Evolutionary conservation across 2,113 vertebrate species (phyloP).

Genomic region (Xiphophorus hellerii): DNA sequence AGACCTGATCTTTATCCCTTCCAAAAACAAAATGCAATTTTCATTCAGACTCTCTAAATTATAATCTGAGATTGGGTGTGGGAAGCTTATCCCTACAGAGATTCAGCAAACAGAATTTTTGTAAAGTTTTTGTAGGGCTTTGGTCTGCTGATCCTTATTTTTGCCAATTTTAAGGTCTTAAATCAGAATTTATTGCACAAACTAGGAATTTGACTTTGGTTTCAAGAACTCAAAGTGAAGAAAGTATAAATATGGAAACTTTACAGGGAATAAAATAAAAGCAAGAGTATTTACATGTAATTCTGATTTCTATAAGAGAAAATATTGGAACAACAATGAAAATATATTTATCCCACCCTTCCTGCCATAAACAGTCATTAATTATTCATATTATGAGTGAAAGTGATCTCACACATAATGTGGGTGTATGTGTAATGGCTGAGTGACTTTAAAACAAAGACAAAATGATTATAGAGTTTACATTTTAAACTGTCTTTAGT

Average conservation of each 20-base stretch:
- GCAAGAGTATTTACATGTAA: too few species aligned
- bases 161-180: not conserved
- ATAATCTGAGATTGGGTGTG: not conserved
- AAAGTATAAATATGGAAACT: too few species aligned
- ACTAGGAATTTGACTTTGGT: too few species aligned
- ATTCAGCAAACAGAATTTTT: not conserved
- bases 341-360: not conserved
- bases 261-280: too few species aligned
- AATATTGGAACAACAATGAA: not conserved
- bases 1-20: not conserved
- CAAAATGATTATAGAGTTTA: too few species aligned
- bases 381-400: not conserved
- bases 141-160: not conserved
- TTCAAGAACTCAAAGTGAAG: too few species aligned
- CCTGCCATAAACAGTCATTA: not conserved
- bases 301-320: not conserved
- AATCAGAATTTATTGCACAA: too few species aligned
- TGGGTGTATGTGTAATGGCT: too few species aligned
- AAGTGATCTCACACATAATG: not conserved
- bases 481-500: too few species aligned
- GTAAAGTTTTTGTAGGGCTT: not conserved
- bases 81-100: not conserved
- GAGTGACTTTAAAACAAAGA: too few species aligned
- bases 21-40: not conserved
- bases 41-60: not conserved